Evolutionary conservation across 2,113 vertebrate genomes (phyloP).

Genomic region (Hypocryptadius cinnamomeus): DNA sequence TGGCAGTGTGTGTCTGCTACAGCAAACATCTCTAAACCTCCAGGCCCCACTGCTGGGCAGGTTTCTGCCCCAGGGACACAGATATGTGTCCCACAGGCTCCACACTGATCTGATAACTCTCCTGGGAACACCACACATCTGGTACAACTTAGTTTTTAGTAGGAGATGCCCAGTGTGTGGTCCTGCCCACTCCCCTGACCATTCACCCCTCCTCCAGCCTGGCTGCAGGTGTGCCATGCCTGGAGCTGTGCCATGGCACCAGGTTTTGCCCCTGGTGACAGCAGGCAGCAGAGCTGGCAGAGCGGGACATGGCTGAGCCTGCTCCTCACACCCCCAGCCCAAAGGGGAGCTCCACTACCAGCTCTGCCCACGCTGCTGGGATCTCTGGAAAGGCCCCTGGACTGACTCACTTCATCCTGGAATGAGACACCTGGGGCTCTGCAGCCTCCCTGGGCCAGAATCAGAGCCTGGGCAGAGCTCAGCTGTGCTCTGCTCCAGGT

Average conservation of each 20-base stretch:
- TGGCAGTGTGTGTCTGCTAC: neutral
- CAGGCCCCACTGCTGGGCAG: neutral
- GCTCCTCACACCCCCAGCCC: neutral
- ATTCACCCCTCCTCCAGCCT: neutral
- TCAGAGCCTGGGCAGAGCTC: neutral
- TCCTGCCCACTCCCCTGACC: accelerated
- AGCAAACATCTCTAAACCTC: neutral
- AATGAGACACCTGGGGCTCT: neutral
- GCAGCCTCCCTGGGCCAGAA: neutral
- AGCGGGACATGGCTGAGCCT: neutral
- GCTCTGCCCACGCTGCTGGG: neutral
- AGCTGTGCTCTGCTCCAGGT: neutral
- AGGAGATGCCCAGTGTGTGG: neutral
- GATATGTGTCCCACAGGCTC: neutral
- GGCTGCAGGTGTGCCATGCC: neutral
- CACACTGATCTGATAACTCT: neutral
- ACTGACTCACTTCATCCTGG: accelerated
- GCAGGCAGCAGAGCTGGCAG: neutral
- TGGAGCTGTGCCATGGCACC: neutral
- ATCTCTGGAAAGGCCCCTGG: neutral
- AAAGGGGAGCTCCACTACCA: neutral
- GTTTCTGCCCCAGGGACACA: neutral
- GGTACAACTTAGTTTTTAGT: neutral
- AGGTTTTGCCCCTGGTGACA: neutral
- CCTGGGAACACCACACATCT: neutral